These are phyloP conservation scores for Scyliorhinus canicula DNA, from an alignment of 2,797 vertebrate genomes.

Conservation along the genomic window DNA sequence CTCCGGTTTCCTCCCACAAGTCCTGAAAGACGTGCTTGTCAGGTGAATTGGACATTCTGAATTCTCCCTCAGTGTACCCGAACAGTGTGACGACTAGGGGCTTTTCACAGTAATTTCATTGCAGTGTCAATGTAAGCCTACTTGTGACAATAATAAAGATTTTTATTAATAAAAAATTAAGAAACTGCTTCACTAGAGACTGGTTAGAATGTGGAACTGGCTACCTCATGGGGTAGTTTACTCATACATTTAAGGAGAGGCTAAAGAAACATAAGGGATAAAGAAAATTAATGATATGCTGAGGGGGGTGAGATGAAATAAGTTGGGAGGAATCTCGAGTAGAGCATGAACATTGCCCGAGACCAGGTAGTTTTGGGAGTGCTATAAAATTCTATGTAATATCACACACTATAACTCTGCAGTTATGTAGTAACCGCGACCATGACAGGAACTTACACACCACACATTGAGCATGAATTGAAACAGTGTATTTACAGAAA, in stretches of 20 bases:
- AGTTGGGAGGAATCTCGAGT: too few species aligned
- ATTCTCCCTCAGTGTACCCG: too few species aligned
- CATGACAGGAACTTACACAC: neutral
- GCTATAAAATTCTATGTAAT: neutral
- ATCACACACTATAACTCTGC: neutral
- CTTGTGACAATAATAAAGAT: too few species aligned
- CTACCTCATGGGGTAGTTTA: neutral
- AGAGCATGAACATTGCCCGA: too few species aligned
- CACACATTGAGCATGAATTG: neutral
- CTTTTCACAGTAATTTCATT: too few species aligned
- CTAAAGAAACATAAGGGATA: neutral
- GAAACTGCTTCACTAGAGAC: neutral
- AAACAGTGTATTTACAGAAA: constrained; percentile 32
- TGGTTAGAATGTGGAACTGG: too few species aligned
- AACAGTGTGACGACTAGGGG: too few species aligned
- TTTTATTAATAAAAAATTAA: too few species aligned
- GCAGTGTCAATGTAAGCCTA: too few species aligned
- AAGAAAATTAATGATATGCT: neutral
- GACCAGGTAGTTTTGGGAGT: neutral
- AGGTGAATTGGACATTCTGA: too few species aligned
- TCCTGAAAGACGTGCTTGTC: too few species aligned
- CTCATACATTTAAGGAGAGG: neutral
- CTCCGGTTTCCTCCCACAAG: too few species aligned
- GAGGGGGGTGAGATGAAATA: neutral
- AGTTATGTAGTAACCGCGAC: neutral